Evolutionary conservation across 2,888 invertebrate genomes (phyloP), one percentile per base, ranked within the genome.

Genomic region (Drosophila affinis): DNA sequence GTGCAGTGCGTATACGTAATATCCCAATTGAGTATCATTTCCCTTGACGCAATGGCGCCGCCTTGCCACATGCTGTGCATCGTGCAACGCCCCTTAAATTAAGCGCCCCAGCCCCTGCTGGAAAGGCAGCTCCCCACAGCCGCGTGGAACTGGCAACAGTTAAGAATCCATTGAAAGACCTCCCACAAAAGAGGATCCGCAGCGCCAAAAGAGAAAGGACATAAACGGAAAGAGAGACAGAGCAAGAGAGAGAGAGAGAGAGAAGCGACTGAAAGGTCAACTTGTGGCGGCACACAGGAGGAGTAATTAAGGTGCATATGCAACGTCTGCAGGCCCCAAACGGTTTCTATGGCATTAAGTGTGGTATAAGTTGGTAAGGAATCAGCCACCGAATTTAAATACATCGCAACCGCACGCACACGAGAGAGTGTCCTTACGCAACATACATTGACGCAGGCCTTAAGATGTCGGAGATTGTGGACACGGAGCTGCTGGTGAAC

Each of bases 401-500:
- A 76, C 75, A 24, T 24, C 24, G 24, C 24, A 24, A 5, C 24
- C 24, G 24, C 24, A 75, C 62, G 2, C 29, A 32, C 46, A 44
- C 32, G 18, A n/a, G 21, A 34, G 29, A 18, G 54, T 32, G 54
- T 56, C 65, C 59, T 55, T 44, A 45, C 12, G 39, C 14, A 54
- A 34, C 24, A 17, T 5, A 18, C 7, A 29, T 9, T 7, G 29
- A 9, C 9, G 29, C 29, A 9, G 29, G 2, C 9, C 29, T 29
- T 29, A 29, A 78, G 75, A 91, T 92, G 92, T 90, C 91, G 63
- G 91, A 92, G 75, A 85, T 85, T 74, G 90, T 92, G 65, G 90
- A 91, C 76, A 91, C 91, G 6, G 90, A 91, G 70, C 75, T 92
- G 57, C 70, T 92, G 70, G 88, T 91, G 57, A 92, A 92, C 73